A percentile compares a stretch with the other conserved stretches of the same genome.
Evolutionary conservation across 2,797 vertebrate species (phyloP).

Genomic region (Lacerta agilis): DNA sequence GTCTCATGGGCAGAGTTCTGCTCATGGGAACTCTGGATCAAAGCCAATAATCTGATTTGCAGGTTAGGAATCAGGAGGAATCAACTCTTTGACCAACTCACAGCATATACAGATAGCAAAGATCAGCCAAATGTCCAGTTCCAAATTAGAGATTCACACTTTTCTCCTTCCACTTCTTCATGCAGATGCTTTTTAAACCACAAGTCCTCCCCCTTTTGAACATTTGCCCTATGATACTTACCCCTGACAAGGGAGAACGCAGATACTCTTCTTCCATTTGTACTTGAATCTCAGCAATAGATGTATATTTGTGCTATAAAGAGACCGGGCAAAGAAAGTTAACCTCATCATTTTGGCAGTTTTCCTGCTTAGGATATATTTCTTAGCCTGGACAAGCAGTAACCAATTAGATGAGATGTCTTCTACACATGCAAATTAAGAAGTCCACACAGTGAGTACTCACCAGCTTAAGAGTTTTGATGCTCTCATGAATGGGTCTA

Average conservation of each 20-base stretch:
- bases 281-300: conserved; percentile 94
- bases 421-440: neutral
- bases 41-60: neutral
- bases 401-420: neutral
- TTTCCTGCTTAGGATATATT: neutral
- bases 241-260: conserved; percentile 93
- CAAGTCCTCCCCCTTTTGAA: neutral
- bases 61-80: neutral
- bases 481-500: conserved; percentile 97
- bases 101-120: no score
- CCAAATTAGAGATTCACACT: neutral
- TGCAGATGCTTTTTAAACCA: neutral
- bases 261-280: conserved; percentile 94
- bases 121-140: neutral
- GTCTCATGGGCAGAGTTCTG: neutral
- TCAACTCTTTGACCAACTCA: no score
- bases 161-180: neutral
- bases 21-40: neutral
- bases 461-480: conserved; percentile 96
- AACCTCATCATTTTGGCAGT: rapidly evolving
- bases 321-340: conserved; percentile 11
- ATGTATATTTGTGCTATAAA: conserved; percentile 93
- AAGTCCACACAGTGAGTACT: neutral
- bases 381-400: neutral
- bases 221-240: conserved; percentile 72